Percentiles rank a stretch among this genome's conserved stretches.
Conservation (phyloP, 2,797 vertebrate genomes). For the Crotalus adamanteus region DNA sequence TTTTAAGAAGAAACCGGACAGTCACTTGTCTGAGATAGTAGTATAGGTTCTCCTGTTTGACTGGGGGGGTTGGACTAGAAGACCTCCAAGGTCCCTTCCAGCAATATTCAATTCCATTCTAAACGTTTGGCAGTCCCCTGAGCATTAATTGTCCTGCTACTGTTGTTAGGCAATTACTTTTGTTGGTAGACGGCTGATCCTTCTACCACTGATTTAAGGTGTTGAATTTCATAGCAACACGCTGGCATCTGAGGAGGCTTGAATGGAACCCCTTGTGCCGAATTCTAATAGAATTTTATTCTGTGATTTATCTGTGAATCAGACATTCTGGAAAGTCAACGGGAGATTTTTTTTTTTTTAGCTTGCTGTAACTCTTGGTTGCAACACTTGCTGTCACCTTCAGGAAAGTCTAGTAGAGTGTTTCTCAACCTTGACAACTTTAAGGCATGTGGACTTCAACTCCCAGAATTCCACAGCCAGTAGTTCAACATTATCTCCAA, state of each 20-base stretch:
- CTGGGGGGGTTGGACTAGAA: no score
- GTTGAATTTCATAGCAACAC: not conserved
- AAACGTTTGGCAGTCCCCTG: no score
- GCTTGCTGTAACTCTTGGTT: not conserved
- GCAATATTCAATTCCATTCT: no score
- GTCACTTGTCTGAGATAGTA: no score
- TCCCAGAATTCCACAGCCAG: no score
- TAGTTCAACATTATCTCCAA: not conserved
- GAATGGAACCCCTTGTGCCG: not conserved
- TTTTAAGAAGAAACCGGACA: no score
- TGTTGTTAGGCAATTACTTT: not conserved
- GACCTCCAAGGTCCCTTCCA: no score
- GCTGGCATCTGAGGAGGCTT: not conserved
- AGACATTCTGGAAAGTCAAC: not conserved
- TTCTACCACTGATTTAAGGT: not conserved
- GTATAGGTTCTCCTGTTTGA: no score
- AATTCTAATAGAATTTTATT: not conserved
- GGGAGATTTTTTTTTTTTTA: not conserved
- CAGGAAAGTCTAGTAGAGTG: not conserved
- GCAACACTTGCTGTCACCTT: not conserved
- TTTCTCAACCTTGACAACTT: no score
- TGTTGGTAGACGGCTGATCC: not conserved
- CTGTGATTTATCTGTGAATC: not conserved
- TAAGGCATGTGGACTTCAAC: no score
- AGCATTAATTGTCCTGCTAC: not conserved